Evolutionary conservation across 2,888 invertebrate genomes (phyloP).

Genomic region (Agrochola litura): DNA sequence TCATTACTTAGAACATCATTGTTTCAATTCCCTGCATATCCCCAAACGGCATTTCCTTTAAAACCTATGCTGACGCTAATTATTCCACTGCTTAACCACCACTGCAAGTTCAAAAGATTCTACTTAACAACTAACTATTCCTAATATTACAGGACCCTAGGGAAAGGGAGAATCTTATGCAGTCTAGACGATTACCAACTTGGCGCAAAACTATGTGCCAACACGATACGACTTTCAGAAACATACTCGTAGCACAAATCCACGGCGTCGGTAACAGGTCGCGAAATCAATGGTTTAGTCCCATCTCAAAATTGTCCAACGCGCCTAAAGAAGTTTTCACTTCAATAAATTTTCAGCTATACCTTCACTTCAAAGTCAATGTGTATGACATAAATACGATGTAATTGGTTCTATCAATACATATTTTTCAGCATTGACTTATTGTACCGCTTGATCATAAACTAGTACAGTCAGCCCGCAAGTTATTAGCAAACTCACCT

Average conservation of each 20-base stretch:
- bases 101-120: no score
- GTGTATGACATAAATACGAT: neutral
- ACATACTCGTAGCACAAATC: neutral
- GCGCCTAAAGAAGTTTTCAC: no score
- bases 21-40: neutral
- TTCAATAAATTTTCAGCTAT: neutral
- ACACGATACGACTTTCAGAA: neutral
- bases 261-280: no score
- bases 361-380: neutral
- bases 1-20: neutral
- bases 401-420: neutral
- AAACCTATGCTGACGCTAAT: neutral
- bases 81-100: neutral
- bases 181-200: no score
- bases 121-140: no score
- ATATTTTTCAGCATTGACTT: neutral
- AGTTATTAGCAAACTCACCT: constrained; percentile 6
- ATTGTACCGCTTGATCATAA: no score
- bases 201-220: neutral
- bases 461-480: neutral
- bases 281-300: no score
- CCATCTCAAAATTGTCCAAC: no score
- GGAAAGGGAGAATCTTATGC: neutral
- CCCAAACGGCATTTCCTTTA: neutral
- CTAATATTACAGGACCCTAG: no score